Percentiles rank a stretch among this genome's conserved stretches.
Evolutionary conservation across 1,140 invertebrate genomes (phyloP).

Genomic region (Lutraria rhynchaena): DNA sequence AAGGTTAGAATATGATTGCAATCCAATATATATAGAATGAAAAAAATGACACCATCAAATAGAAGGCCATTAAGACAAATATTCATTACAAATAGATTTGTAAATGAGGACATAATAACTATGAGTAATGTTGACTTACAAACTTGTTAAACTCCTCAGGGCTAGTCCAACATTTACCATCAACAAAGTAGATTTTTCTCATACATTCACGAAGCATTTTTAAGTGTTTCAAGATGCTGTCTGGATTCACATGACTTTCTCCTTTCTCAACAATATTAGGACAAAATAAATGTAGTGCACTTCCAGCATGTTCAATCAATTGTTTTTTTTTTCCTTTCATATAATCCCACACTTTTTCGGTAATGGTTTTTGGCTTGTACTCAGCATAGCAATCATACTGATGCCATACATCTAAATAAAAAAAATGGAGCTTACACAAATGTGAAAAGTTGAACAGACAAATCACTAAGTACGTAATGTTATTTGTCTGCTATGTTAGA

Average conservation of each 20-base stretch:
- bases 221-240: not conserved
- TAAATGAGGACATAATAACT: too few species aligned
- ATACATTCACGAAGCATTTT: constrained; percentile 16
- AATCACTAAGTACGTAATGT: too few species aligned
- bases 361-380: not conserved
- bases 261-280: not conserved
- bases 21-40: too few species aligned
- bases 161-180: constrained; percentile 20
- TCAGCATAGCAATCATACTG: constrained; percentile 28
- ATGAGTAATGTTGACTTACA: not conserved
- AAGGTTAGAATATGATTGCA: too few species aligned
- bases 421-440: too few species aligned
- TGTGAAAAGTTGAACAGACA: too few species aligned
- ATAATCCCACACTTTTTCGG: not conserved
- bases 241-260: not conserved
- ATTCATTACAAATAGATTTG: too few species aligned
- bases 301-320: constrained; percentile 10
- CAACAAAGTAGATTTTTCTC: not conserved
- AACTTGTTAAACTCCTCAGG: not conserved
- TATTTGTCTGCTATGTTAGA: too few species aligned
- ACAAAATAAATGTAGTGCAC: constrained; percentile 2
- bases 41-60: too few species aligned
- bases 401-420: constrained; percentile 10
- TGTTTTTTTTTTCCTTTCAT: constrained; percentile 7
- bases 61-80: too few species aligned